Evolutionary conservation across 2,888 invertebrate genomes (phyloP).

Genomic region (Nephrocerus scutellatus): DNA sequence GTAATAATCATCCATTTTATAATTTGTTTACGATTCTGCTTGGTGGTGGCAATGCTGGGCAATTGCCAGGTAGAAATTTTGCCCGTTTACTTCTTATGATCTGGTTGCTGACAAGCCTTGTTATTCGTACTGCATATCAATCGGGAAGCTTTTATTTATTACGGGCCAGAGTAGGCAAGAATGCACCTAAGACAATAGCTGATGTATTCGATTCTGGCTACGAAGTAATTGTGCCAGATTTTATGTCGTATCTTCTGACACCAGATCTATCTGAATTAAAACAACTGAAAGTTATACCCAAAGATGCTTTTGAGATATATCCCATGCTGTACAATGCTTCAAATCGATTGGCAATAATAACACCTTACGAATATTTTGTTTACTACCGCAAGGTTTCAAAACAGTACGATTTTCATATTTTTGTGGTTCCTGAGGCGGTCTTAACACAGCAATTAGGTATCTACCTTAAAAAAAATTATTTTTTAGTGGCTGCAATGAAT

Average conservation of each 20-base stretch:
- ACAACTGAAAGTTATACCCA: too few relatives aligned
- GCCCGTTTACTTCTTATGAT: conserved; percentile 30
- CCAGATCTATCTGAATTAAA: too few relatives aligned
- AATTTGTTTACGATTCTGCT: conserved; percentile 28
- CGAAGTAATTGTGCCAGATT: too few relatives aligned
- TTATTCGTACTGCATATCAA: conserved; percentile 38
- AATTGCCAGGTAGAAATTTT: conserved; percentile 28
- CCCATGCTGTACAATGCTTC: too few relatives aligned
- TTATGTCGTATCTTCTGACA: too few relatives aligned
- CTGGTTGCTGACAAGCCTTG: conserved; percentile 31
- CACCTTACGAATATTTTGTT: conserved; percentile 36
- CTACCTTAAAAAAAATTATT: conserved; percentile 32
- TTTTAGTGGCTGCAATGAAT: conserved; percentile 28
- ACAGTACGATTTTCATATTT: conserved; percentile 25
- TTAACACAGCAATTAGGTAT: conserved; percentile 33
- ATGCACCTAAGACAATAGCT: conserved; percentile 32
- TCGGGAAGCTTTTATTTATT: conserved; percentile 34
- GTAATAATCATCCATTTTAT: conserved; percentile 22
- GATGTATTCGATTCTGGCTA: conserved; percentile 29
- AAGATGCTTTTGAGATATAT: too few relatives aligned
- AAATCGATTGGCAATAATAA: conserved; percentile 31
- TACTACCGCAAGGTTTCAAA: conserved; percentile 30
- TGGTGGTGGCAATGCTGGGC: conserved; percentile 15
- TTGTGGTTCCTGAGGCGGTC: conserved; percentile 31
- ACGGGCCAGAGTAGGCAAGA: conserved; percentile 28